Evolutionary conservation across 2,113 vertebrate genomes (phyloP).

Genomic region (Typhlomys cinereus): DNA sequence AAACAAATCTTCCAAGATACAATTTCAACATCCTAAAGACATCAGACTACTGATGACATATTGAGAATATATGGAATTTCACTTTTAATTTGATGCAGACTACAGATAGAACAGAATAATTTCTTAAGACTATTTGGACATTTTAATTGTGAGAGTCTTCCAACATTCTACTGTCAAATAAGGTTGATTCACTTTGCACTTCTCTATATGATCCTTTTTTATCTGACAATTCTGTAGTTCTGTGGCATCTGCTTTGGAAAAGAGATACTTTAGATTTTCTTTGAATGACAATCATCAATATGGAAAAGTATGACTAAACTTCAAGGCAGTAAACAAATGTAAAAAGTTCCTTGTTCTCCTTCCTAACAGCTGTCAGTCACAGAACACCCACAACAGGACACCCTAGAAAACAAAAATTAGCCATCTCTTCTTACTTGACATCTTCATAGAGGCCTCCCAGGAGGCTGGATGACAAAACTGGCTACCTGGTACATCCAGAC

Average conservation of each 20-base stretch:
- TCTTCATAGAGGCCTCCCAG: conserved; percentile 83
- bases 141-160: conserved; percentile 44
- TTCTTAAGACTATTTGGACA: conserved; percentile 77
- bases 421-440: conserved; percentile 72
- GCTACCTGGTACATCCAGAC: conserved; percentile 80
- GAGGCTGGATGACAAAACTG: conserved; percentile 78
- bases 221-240: conserved; percentile 81
- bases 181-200: conserved; percentile 77
- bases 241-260: conserved; percentile 82
- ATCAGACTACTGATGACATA: neutral
- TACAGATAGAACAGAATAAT: neutral
- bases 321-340: conserved; percentile 89
- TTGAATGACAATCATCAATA: conserved; percentile 88
- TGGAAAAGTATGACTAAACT: conserved; percentile 84
- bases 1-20: neutral
- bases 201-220: conserved; percentile 80
- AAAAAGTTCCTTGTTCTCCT: conserved; percentile 89
- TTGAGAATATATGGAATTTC: neutral
- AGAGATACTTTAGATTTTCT: conserved; percentile 80
- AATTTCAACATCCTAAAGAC: neutral
- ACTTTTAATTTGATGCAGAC: conserved; percentile 23
- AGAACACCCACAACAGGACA: conserved; percentile 81
- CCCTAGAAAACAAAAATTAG: conserved; percentile 76
- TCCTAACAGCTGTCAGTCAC: conserved; percentile 88
- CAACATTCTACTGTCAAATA: conserved; percentile 82